phyloP scores from a whole-genome alignment of 1,140 invertebrate genomes.

The Drosophila littoralis region DNA sequence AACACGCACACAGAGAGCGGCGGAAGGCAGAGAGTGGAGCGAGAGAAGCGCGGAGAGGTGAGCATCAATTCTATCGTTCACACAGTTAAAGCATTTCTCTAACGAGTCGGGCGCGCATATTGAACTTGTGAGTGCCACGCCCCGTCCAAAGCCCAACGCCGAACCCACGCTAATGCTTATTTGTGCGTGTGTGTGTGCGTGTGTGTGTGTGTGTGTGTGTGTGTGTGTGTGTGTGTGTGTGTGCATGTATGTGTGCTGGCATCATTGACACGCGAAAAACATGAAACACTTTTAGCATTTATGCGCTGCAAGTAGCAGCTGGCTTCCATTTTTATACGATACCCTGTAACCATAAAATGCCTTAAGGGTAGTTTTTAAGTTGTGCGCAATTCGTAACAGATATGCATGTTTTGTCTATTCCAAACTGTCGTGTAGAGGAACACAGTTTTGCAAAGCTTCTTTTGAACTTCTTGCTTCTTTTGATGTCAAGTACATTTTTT shows the following conservation, averaged over 20 bases:
- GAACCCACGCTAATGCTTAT: slow-evolving; percentile 14
- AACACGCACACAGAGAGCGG: slow-evolving; percentile 41
- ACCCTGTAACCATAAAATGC: not conserved
- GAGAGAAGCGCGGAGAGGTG: not conserved
- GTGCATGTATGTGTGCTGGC: slow-evolving; percentile 11
- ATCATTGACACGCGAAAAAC: slow-evolving; percentile 52
- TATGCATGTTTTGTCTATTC: no score
- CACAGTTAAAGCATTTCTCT: slow-evolving; percentile 71
- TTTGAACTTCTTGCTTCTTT: no score
- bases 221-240: slow-evolving; percentile 13
- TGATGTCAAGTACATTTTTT: no score
- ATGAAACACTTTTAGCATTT: slow-evolving; percentile 56
- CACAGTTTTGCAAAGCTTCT: no score
- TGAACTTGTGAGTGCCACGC: slow-evolving; percentile 30
- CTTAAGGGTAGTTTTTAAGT: not conserved
- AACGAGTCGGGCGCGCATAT: slow-evolving; percentile 59
- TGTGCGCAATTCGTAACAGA: no score
- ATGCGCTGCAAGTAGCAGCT: slow-evolving; percentile 33
- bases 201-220: slow-evolving; percentile 16
- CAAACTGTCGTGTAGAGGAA: no score
- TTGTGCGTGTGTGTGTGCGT: slow-evolving; percentile 8
- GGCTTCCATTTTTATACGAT: slow-evolving; percentile 32
- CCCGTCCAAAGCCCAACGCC: not conserved
- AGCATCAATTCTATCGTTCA: slow-evolving; percentile 34
- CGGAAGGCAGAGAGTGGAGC: not conserved